Evolutionary conservation across 2,113 vertebrate genomes (phyloP), one percentile per base, ranked within the genome.

Genomic region (Leucosticte australis): DNA sequence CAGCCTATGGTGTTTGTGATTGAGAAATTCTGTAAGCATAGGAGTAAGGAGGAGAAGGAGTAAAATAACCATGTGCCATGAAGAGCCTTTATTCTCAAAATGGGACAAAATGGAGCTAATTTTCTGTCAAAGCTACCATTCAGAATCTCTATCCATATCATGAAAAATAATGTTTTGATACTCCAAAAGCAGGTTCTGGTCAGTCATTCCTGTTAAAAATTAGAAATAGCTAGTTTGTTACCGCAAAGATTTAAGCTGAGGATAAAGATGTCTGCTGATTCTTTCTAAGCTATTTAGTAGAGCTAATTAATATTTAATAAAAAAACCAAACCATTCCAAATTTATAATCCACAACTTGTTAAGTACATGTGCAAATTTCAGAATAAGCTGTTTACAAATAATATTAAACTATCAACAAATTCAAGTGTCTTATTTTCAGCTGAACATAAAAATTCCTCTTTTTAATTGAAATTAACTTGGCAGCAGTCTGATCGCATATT

Each of bases 381-480:
- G 47, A 83, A 90, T 62, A 68, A 90, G 76, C 6, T 90, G 26
- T 91, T 95, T 92, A 62, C 57, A 95, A 95, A 93, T 46, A 93
- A 46, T 73, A 80, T 52, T 81, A 79, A 93, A 30, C 17, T 91
- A 56, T 67, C 46, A 86, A 37, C 6, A 81, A 83, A 92, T 86
- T 89, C 69, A 93, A 83, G 30, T 57, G 30, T 71, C 26, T 90
- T 35, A 53, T 93, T 91, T 88, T 83, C 69, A 93, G 10, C 13
- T 91, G 65, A 78, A 84, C 13, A 2, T 22, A 89, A 95, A 59
- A 14, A 6, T 28, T 3, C 7, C 2, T 21, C 50, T 83, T 85
- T 88, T 81, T n/a, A 73, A 87, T 83, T 15, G 19, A 63, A 76
- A 85, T 19, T 90, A 31, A 57, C 80, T 94, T 97, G 82, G 55